Percentiles rank a stretch among this genome's conserved stretches.
Conservation (phyloP, 2,797 vertebrate genomes). For the Capromys pilorides region DNA sequence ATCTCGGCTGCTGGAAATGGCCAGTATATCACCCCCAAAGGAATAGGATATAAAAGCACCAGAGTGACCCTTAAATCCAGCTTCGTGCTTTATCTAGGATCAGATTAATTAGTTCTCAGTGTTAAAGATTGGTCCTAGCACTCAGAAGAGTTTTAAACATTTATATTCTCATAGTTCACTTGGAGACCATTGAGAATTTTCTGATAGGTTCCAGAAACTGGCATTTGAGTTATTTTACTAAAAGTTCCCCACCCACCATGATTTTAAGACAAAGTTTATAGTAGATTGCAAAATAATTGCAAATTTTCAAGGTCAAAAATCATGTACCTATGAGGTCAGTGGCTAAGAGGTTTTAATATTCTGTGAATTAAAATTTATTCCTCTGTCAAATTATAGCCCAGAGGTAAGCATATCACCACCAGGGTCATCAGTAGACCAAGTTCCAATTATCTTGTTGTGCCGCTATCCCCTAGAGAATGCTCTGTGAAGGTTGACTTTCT, state of each 20-base stretch:
- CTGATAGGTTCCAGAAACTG: background rate
- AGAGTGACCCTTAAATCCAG: background rate
- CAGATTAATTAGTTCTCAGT: background rate
- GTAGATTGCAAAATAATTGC: background rate
- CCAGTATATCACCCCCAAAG: background rate
- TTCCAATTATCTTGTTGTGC: background rate
- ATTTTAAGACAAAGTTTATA: background rate
- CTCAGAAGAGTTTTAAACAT: background rate
- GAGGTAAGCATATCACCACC: background rate
- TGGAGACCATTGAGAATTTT: background rate
- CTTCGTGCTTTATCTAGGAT: background rate
- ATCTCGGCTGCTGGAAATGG: background rate
- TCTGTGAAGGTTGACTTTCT: background rate
- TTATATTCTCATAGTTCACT: background rate
- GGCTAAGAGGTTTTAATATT: background rate
- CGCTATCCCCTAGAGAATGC: background rate
- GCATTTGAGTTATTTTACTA: background rate
- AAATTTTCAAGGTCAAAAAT: background rate
- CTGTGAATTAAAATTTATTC: background rate
- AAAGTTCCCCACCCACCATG: background rate
- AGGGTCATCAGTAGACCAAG: background rate
- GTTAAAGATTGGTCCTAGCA: background rate
- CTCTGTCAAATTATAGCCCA: background rate
- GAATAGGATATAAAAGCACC: background rate
- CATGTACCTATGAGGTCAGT: background rate